phyloP scores from a whole-genome alignment of 2,113 vertebrate species.

The Pituophis catenifer region DNA sequence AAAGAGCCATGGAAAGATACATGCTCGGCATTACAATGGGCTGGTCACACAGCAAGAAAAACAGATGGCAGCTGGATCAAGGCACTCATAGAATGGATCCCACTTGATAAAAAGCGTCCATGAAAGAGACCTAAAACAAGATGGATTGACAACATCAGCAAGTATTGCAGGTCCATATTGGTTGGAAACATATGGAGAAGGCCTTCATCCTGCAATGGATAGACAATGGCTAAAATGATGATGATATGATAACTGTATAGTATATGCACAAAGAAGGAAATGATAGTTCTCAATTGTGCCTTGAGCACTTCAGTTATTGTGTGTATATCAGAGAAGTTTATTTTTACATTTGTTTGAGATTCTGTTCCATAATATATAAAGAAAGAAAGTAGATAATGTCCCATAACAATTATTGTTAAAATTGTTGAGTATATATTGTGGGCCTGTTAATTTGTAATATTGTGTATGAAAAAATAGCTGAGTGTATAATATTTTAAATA shows the following conservation, averaged over 20 bases:
- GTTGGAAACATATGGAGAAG: neutral
- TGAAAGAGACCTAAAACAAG: neutral
- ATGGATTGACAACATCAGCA: too few species aligned
- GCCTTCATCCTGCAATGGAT: neutral
- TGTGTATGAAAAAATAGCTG: neutral
- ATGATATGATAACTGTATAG: neutral
- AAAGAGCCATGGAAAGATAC: too few species aligned
- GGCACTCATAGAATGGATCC: neutral
- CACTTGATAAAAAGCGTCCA: neutral
- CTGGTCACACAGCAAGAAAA: too few species aligned
- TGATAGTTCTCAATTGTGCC: neutral
- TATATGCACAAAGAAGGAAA: neutral
- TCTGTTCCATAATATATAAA: neutral
- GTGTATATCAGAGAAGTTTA: neutral
- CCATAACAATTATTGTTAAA: neutral
- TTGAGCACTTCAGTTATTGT: neutral
- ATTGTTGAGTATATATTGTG: neutral
- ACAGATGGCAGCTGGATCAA: too few species aligned
- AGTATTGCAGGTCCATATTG: neutral
- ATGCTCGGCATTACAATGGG: too few species aligned
- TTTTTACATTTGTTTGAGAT: neutral
- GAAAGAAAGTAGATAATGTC: neutral
- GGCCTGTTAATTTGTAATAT: neutral
- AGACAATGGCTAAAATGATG: neutral
- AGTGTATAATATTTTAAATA: constrained; percentile 5